Conservation (phyloP, 2,113 vertebrate genomes). For the Apteryx owenii region DNA sequence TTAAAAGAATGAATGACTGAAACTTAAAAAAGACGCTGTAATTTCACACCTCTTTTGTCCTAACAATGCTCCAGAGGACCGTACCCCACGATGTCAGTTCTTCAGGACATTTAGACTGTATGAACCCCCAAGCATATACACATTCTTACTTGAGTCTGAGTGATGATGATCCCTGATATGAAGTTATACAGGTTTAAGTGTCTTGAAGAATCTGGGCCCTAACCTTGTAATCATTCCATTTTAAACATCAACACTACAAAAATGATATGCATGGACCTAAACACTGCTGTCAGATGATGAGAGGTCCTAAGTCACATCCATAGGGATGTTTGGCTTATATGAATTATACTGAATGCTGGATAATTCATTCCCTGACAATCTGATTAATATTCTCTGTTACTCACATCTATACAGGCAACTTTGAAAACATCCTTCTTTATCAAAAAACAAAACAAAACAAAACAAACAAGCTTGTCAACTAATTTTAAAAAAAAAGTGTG, state of each 20-base stretch:
- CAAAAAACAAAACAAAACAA: not conserved
- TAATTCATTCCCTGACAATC: not conserved
- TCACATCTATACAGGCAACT: not conserved
- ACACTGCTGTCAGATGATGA: not conserved
- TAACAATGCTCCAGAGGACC: not conserved
- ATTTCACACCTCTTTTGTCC: not conserved
- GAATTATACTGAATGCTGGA: not conserved
- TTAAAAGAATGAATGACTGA: not conserved
- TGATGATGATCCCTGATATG: not conserved
- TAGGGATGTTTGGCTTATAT: not conserved
- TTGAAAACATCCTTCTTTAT: not conserved
- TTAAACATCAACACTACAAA: not conserved
- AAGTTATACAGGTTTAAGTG: not conserved
- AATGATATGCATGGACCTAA: not conserved
- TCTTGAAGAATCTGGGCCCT: not conserved
- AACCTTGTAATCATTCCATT: not conserved
- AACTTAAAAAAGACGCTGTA: not conserved
- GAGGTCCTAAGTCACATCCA: not conserved
- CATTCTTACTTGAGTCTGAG: not conserved
- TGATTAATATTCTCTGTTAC: slow-evolving; percentile 5
- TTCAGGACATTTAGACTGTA: not conserved
- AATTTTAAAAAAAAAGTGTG: not conserved
- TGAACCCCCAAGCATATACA: not conserved
- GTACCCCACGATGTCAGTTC: not conserved
- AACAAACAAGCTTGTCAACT: not conserved